A percentile compares a stretch with the other conserved stretches of the same genome.
These are phyloP conservation scores for Dryomyza anilis DNA, from an alignment of 2,888 invertebrate species.

Conservation along the genomic window DNA sequence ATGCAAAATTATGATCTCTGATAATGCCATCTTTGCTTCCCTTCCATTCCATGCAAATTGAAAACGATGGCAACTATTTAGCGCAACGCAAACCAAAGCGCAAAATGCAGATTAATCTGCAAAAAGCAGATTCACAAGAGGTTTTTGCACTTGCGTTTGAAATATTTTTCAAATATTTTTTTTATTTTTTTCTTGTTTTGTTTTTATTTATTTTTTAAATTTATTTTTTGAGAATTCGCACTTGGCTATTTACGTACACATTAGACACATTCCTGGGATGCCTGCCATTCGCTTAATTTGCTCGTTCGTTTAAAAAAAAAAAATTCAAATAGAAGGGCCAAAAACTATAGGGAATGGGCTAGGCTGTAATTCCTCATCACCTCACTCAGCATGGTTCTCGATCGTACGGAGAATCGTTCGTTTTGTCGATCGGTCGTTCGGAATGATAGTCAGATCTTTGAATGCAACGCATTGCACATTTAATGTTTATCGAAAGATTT, in stretches of 20 bases:
- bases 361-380: neutral
- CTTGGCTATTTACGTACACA: constrained; percentile 46
- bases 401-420: neutral
- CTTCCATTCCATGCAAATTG: too few relatives aligned
- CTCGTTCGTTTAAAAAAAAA: constrained; percentile 17
- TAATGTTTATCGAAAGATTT: constrained; percentile 40
- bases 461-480: constrained; percentile 20
- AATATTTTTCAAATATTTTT: constrained; percentile 14
- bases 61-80: too few relatives aligned
- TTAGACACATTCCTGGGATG: constrained; percentile 45
- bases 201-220: too few relatives aligned
- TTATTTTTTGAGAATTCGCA: constrained; percentile 8
- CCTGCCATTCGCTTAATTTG: constrained; percentile 32
- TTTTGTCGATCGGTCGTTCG: too few relatives aligned
- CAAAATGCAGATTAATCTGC: too few relatives aligned
- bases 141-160: constrained; percentile 47
- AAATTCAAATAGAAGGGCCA: constrained; percentile 14
- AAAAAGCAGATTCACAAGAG: constrained; percentile 33
- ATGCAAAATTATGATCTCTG: too few relatives aligned
- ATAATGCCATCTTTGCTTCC: too few relatives aligned
- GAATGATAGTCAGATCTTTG: neutral
- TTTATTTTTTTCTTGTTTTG: neutral
- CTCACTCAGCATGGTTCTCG: neutral
- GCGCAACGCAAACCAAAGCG: too few relatives aligned
- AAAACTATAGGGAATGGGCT: constrained; percentile 6